A percentile compares a stretch with the other conserved stretches of the same genome.
phyloP scores from a whole-genome alignment of 2,888 invertebrate genomes.

The Leptinotarsa tumamoca region DNA sequence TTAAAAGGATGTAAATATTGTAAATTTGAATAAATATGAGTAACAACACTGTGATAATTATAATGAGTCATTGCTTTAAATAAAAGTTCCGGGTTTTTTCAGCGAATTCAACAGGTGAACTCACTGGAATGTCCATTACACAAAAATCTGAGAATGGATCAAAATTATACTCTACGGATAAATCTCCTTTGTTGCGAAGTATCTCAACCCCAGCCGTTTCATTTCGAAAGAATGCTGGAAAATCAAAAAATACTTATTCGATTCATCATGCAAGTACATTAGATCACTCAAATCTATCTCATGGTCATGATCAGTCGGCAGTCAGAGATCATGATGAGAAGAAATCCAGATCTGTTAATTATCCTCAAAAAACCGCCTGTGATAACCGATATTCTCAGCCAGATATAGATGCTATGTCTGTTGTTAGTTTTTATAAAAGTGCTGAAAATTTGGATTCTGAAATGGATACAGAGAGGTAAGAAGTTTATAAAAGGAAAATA shows the following conservation, averaged over 20 bases:
- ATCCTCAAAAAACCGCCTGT: constrained; percentile 35
- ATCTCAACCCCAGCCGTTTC: constrained; percentile 22
- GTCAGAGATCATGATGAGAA: not conserved
- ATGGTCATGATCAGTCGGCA: not conserved
- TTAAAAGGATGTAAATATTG: not conserved
- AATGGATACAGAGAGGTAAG: constrained; percentile 73
- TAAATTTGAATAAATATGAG: not conserved
- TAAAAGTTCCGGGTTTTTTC: not conserved
- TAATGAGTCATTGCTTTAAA: constrained; percentile 8
- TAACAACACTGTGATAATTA: not conserved
- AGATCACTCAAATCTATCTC: not conserved
- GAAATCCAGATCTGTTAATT: constrained; percentile 17
- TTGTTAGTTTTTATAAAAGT: constrained; percentile 71
- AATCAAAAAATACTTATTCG: constrained; percentile 8
- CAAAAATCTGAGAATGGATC: not conserved
- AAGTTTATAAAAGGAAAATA: not conserved
- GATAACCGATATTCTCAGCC: constrained; percentile 46
- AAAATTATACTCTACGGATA: constrained; percentile 20
- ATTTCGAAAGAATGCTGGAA: constrained; percentile 18
- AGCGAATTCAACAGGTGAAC: not conserved
- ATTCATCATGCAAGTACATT: constrained; percentile 24
- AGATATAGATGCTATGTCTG: constrained; percentile 70
- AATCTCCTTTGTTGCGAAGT: constrained; percentile 17
- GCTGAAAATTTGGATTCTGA: constrained; percentile 71
- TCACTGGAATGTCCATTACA: constrained; percentile 11